phyloP scores from a whole-genome alignment of 2,888 invertebrate genomes.

The Phalera bucephala region DNA sequence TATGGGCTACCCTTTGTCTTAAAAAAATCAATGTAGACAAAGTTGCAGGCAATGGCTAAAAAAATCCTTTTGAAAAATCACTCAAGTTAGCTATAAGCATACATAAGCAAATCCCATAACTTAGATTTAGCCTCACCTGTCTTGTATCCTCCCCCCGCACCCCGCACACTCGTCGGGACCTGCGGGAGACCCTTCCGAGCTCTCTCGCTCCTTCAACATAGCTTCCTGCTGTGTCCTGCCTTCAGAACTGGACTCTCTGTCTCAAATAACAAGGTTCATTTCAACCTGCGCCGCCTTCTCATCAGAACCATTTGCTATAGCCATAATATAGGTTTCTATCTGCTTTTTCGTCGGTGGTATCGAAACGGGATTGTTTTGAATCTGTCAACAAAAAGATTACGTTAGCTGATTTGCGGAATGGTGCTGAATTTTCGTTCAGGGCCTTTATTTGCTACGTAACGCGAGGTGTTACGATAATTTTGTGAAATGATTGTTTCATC shows the following conservation, averaged over 20 bases:
- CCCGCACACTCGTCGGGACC: constrained; percentile 83
- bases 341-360: constrained; percentile 29
- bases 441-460: too few relatives aligned
- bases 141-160: constrained; percentile 84
- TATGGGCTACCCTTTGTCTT: too few relatives aligned
- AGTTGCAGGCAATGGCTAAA: too few relatives aligned
- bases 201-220: constrained; percentile 88
- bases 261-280: constrained; percentile 66
- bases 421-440: too few relatives aligned
- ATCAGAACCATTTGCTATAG: constrained; percentile 36
- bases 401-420: background rate
- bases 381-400: constrained; percentile 26
- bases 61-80: too few relatives aligned
- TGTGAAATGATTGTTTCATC: too few relatives aligned
- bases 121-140: constrained; percentile 62
- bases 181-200: constrained; percentile 73
- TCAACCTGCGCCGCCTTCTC: constrained; percentile 37
- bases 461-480: too few relatives aligned
- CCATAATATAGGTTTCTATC: constrained; percentile 38
- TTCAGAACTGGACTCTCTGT: constrained; percentile 50
- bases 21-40: too few relatives aligned
- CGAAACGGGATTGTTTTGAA: constrained; percentile 24
- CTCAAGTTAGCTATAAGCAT: too few relatives aligned
- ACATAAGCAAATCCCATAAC: background rate
- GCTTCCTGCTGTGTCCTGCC: constrained; percentile 51